Conservation (phyloP, 2,113 vertebrate species). For the Dipodomys merriami region DNA sequence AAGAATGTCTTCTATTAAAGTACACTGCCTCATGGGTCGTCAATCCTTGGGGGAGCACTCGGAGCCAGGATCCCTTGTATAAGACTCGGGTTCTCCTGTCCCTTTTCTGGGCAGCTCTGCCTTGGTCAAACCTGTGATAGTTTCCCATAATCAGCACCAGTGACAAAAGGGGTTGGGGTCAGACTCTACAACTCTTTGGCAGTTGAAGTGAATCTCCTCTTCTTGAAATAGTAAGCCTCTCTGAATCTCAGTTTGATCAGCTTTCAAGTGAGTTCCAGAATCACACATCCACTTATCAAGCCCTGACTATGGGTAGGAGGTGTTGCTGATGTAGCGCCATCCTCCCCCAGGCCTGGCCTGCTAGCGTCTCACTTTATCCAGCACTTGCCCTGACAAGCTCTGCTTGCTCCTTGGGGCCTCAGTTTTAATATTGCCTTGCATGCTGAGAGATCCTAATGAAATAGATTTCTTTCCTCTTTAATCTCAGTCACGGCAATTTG, state of each 20-base stretch:
- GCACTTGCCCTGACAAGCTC: background rate
- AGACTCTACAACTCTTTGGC: background rate
- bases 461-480: background rate
- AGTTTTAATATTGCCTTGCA: background rate
- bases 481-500: background rate
- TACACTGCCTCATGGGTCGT: background rate
- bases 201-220: background rate
- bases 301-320: background rate
- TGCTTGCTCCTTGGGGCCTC: background rate
- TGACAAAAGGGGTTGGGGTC: background rate
- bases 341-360: background rate
- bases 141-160: background rate
- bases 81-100: rapidly evolving
- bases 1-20: background rate
- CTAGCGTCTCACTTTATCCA: rapidly evolving
- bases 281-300: background rate
- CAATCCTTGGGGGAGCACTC: no score
- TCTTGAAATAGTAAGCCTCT: background rate
- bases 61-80: background rate
- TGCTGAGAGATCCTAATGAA: background rate
- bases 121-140: background rate
- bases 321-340: no score
- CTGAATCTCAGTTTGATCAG: background rate
- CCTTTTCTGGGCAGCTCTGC: background rate
- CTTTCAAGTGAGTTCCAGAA: background rate